A percentile compares a stretch with the other conserved stretches of the same genome.
These are phyloP conservation scores for Erebia ligea DNA, from an alignment of 2,888 invertebrate genomes.

Conservation along the genomic window DNA sequence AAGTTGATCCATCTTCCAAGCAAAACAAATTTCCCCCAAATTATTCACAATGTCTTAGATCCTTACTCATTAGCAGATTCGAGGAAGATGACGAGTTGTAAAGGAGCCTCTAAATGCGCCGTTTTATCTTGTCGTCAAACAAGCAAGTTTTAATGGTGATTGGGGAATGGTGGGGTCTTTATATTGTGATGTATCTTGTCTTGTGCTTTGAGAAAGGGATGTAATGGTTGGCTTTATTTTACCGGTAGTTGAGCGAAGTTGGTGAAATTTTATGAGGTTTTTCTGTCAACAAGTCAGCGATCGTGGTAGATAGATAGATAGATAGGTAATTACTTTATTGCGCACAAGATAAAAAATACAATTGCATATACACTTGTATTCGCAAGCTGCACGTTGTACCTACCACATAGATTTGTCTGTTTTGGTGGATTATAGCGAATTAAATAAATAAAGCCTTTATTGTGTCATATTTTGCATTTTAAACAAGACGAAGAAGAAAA, in stretches of 20 bases:
- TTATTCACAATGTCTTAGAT: constrained; percentile 31
- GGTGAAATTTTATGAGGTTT: background rate
- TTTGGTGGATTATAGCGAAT: too few relatives aligned
- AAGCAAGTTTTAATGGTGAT: constrained; percentile 66
- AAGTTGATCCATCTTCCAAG: constrained; percentile 15
- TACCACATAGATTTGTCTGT: too few relatives aligned
- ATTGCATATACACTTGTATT: too few relatives aligned
- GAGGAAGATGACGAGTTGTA: constrained; percentile 57
- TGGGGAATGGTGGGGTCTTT: constrained; percentile 45
- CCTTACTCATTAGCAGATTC: constrained; percentile 39
- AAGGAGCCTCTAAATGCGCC: constrained; percentile 54
- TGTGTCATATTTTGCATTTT: too few relatives aligned
- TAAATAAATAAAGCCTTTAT: too few relatives aligned
- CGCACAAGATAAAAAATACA: too few relatives aligned
- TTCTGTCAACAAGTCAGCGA: background rate
- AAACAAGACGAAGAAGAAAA: too few relatives aligned
- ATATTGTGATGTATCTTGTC: constrained; percentile 35
- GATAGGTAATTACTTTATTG: too few relatives aligned
- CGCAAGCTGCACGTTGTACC: too few relatives aligned
- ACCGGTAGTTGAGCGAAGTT: background rate
- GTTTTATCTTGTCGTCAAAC: constrained; percentile 66
- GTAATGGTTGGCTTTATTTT: constrained; percentile 22
- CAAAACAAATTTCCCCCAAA: constrained; percentile 33
- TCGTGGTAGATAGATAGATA: too few relatives aligned
- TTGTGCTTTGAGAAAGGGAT: constrained; percentile 23